A percentile compares a stretch with the other conserved stretches of the same genome.
Evolutionary conservation across 2,888 invertebrate genomes (phyloP).

Genomic region (Hylaea fasciaria): DNA sequence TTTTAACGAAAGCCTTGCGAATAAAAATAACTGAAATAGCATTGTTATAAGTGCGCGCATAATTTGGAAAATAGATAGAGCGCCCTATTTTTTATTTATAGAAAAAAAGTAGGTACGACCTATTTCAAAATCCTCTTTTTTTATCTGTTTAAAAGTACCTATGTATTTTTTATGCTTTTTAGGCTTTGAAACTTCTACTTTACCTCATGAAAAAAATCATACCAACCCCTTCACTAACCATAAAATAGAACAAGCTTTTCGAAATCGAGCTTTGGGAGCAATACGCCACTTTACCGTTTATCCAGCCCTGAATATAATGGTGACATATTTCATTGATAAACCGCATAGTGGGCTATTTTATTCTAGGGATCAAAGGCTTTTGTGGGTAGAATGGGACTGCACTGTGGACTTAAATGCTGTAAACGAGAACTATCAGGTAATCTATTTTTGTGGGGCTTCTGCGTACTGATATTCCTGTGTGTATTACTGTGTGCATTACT

Average conservation of each 20-base stretch:
- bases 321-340: constrained; percentile 42
- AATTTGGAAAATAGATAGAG: too few species aligned
- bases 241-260: constrained; percentile 27
- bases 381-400: constrained; percentile 7
- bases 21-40: too few species aligned
- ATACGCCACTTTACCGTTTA: constrained; percentile 13
- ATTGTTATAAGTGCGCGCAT: too few species aligned
- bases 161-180: too few species aligned
- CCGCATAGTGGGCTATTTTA: constrained; percentile 38
- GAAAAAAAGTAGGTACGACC: too few species aligned
- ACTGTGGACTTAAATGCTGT: neutral
- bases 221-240: constrained; percentile 13
- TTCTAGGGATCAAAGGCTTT: constrained; percentile 37
- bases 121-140: too few species aligned
- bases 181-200: too few species aligned
- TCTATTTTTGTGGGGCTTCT: neutral
- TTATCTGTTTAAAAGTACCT: too few species aligned
- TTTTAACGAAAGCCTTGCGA: too few species aligned
- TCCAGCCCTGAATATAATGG: constrained; percentile 23
- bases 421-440: neutral
- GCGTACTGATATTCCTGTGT: neutral
- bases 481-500: neutral
- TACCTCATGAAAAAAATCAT: constrained; percentile 8
- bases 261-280: constrained; percentile 25
- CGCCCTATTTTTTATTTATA: too few species aligned